Conservation (phyloP, 2,888 invertebrate genomes). For the Melinaea menophilus region DNA sequence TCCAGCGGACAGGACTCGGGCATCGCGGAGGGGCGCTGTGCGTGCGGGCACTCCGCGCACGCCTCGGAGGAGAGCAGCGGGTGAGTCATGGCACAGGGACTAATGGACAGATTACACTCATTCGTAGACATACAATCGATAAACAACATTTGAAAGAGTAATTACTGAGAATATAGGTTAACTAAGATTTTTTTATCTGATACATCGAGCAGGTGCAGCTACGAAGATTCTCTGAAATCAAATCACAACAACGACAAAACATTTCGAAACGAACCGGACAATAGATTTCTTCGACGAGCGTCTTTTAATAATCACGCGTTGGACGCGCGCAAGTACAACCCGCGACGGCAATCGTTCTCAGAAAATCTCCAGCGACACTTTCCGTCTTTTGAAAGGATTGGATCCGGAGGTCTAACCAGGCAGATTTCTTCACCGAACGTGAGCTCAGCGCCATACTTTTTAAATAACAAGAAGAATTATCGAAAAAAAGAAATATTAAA, state of each 20-base stretch:
- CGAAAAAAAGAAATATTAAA: conserved; percentile 60
- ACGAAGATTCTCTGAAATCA: conserved; percentile 88
- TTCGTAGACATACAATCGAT: background rate
- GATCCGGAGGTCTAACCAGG: conserved; percentile 49
- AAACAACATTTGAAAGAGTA: background rate
- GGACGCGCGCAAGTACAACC: conserved; percentile 52
- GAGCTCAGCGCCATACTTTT: conserved; percentile 57
- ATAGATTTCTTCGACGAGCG: conserved; percentile 57
- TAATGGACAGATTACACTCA: background rate
- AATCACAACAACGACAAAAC: conserved; percentile 70
- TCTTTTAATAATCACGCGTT: conserved; percentile 64
- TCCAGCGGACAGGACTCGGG: conserved; percentile 91
- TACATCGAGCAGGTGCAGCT: conserved; percentile 79
- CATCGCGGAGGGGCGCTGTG: conserved; percentile 80
- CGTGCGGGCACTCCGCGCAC: conserved; percentile 82
- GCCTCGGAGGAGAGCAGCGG: conserved; percentile 85
- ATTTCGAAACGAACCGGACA: conserved; percentile 47
- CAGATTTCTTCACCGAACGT: conserved; percentile 67
- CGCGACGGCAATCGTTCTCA: conserved; percentile 65
- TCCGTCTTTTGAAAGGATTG: conserved; percentile 56
- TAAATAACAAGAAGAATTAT: conserved; percentile 54
- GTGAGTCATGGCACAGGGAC: conserved; percentile 50
- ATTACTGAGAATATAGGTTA: background rate
- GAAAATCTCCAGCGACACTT: conserved; percentile 66
- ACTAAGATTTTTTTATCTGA: background rate